phyloP scores from a whole-genome alignment of 2,888 invertebrate species.

The Parnassius glacialis region DNA sequence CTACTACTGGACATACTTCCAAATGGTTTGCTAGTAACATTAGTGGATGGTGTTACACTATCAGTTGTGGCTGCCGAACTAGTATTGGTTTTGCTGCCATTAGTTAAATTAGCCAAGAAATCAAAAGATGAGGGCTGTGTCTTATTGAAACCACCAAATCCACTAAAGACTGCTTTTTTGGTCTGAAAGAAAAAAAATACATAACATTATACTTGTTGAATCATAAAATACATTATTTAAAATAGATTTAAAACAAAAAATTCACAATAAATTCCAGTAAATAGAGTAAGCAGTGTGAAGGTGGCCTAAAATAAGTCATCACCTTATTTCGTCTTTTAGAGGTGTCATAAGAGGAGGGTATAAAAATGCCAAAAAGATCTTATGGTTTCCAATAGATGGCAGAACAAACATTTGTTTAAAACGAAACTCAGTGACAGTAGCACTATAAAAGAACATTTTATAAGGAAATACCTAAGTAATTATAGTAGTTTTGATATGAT shows the following conservation, averaged over 20 bases:
- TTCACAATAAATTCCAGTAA: too few species aligned
- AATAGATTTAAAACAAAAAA: constrained; percentile 28
- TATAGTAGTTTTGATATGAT: too few species aligned
- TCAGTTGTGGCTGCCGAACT: constrained; percentile 48
- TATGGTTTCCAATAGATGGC: too few species aligned
- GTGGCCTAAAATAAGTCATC: too few species aligned
- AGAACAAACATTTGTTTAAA: too few species aligned
- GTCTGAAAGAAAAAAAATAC: constrained; percentile 49
- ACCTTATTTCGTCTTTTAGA: too few species aligned
- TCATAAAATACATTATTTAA: constrained; percentile 18
- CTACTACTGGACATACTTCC: constrained; percentile 43
- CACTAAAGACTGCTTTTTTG: constrained; percentile 84
- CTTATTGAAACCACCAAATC: constrained; percentile 85
- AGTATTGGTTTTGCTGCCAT: constrained; percentile 62
- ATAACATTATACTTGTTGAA: background rate
- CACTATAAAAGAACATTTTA: too few species aligned
- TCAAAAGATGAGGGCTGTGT: constrained; percentile 77
- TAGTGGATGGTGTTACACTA: constrained; percentile 40
- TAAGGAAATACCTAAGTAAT: too few species aligned
- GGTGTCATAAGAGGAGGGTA: too few species aligned
- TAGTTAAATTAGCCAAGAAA: constrained; percentile 81
- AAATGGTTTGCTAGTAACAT: constrained; percentile 48
- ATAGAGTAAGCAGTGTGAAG: too few species aligned
- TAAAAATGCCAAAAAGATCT: too few species aligned
- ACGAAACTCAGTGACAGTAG: too few species aligned